These are phyloP conservation scores for Watersipora subatra DNA, from an alignment of 1,140 invertebrate species.

Conservation along the genomic window DNA sequence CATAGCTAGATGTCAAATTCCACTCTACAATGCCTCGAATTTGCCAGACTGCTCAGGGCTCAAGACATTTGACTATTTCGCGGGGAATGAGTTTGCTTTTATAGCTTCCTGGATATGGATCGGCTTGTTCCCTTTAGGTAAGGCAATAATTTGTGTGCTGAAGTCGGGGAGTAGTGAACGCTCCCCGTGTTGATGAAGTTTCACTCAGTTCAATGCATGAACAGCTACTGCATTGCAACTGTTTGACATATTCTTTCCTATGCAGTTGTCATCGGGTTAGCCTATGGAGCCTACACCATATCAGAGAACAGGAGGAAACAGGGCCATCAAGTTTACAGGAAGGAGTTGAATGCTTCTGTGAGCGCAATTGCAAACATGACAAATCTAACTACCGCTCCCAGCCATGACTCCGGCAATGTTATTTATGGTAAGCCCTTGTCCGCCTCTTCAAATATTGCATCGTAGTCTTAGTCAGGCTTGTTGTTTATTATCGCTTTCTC, in stretches of 20 bases:
- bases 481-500: too few relatives aligned
- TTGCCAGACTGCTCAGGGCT: slow-evolving; percentile 68
- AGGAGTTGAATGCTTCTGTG: not conserved
- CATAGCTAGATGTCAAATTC: not conserved
- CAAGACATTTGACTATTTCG: slow-evolving; percentile 81
- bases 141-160: slow-evolving; percentile 14
- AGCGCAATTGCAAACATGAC: too few relatives aligned
- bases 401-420: too few relatives aligned
- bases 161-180: too few relatives aligned
- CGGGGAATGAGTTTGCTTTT: slow-evolving; percentile 89
- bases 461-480: too few relatives aligned
- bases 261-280: not conserved
- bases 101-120: slow-evolving; percentile 72
- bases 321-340: not conserved
- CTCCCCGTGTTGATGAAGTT: too few relatives aligned
- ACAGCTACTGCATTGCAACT: too few relatives aligned
- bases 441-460: too few relatives aligned
- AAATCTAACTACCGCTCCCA: too few relatives aligned
- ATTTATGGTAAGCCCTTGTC: too few relatives aligned
- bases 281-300: not conserved
- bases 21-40: not conserved
- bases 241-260: too few relatives aligned
- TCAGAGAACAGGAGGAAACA: not conserved
- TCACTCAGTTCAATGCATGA: too few relatives aligned
- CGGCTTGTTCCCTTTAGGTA: slow-evolving; percentile 78